phyloP scores from a whole-genome alignment of 2,888 invertebrate species.

The Lamproptera curius region DNA sequence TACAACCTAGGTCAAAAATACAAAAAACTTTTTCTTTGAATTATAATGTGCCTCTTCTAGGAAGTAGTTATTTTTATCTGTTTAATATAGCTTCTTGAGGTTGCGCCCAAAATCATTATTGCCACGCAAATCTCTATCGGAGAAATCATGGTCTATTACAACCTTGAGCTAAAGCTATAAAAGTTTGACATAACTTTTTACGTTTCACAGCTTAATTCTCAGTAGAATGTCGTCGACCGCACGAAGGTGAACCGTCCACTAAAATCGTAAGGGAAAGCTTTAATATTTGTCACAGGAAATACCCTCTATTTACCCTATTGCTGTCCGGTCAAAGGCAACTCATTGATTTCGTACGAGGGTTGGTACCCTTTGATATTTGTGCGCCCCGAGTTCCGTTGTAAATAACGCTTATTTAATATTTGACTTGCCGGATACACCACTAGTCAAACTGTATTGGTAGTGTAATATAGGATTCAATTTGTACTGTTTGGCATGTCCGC shows the following conservation, averaged over 20 bases:
- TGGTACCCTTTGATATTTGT: slow-evolving; percentile 50
- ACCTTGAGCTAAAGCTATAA: no score
- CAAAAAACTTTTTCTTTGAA: no score
- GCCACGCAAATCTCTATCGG: no score
- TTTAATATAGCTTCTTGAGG: no score
- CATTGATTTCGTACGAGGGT: slow-evolving; percentile 51
- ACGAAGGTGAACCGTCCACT: slow-evolving; percentile 19
- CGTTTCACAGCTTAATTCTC: not conserved
- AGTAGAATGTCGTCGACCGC: not conserved
- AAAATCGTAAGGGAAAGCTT: slow-evolving; percentile 33
- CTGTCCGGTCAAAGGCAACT: slow-evolving; percentile 55
- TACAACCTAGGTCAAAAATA: no score
- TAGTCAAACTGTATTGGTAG: slow-evolving; percentile 19
- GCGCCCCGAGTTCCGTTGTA: slow-evolving; percentile 42
- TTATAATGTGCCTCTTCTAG: no score
- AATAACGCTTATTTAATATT: slow-evolving; percentile 54
- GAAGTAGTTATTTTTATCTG: not conserved
- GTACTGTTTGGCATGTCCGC: slow-evolving; percentile 13
- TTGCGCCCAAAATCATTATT: no score
- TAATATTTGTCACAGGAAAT: slow-evolving; percentile 64
- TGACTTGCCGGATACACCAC: slow-evolving; percentile 27
- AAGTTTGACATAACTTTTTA: no score
- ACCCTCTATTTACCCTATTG: slow-evolving; percentile 58
- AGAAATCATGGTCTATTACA: no score
- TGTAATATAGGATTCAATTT: slow-evolving; percentile 15